Evolutionary conservation across 2,797 vertebrate genomes (phyloP).

Genomic region (Catamblyrhynchus diadema): DNA sequence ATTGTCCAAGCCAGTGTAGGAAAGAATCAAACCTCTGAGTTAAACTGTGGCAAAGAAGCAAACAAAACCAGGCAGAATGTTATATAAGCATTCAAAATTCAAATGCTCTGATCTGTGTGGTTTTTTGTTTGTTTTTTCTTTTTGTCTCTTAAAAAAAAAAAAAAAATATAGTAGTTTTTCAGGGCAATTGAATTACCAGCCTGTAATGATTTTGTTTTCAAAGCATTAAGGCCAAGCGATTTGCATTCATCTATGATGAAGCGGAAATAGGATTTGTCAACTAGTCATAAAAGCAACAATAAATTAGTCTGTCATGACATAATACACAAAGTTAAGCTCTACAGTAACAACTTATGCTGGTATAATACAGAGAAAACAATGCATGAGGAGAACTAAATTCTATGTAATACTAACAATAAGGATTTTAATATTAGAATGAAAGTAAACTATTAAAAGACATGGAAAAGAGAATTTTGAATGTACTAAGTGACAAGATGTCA

Average conservation of each 20-base stretch:
- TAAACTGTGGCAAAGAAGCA: slow-evolving; percentile 7
- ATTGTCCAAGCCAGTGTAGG: not conserved
- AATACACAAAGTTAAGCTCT: slow-evolving; percentile 32
- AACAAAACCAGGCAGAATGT: not conserved
- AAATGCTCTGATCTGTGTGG: not conserved
- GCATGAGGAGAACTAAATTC: slow-evolving; percentile 1
- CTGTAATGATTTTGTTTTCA: slow-evolving; percentile 52
- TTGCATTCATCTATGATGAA: slow-evolving; percentile 57
- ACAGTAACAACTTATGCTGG: slow-evolving; percentile 27
- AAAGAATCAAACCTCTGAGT: not conserved
- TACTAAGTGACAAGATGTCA: not conserved
- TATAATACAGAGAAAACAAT: slow-evolving; percentile 45
- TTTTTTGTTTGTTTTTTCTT: not conserved
- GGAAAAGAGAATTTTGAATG: not conserved
- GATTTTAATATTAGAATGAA: slow-evolving; percentile 23
- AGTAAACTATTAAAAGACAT: not conserved
- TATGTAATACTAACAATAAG: not conserved
- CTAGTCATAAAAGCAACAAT: slow-evolving; percentile 44
- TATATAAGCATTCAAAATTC: not conserved
- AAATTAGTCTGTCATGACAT: slow-evolving; percentile 61
- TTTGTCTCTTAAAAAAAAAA: not conserved
- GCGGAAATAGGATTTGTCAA: slow-evolving; percentile 62
- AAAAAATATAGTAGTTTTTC: not conserved
- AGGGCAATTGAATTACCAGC: not conserved
- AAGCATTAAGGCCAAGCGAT: slow-evolving; percentile 36